Conservation (phyloP, 2,888 invertebrate genomes). For the Leptinotarsa peninsularis region DNA sequence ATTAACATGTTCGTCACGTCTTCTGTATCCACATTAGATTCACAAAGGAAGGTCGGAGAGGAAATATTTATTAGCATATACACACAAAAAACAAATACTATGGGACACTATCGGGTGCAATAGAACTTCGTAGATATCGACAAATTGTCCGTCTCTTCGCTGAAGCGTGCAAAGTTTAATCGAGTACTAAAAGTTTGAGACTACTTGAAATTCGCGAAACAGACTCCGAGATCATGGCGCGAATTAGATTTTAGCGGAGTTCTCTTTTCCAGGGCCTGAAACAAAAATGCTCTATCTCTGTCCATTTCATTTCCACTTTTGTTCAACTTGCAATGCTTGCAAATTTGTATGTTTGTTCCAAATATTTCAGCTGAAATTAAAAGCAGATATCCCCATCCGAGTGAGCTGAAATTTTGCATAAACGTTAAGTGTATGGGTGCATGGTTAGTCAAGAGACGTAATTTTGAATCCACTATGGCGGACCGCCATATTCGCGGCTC, state of each 20-base stretch:
- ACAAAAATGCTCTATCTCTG: neutral
- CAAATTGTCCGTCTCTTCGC: neutral
- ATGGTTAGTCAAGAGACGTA: too few species aligned
- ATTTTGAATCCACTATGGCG: too few species aligned
- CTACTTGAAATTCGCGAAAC: slow-evolving; percentile 15
- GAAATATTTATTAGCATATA: neutral
- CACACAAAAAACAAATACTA: neutral
- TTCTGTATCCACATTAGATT: neutral
- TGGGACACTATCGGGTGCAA: neutral
- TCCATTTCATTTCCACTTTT: too few species aligned
- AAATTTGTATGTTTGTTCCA: too few species aligned
- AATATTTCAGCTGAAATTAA: too few species aligned
- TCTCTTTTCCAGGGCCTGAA: neutral
- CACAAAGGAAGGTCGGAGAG: too few species aligned
- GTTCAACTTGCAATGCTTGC: too few species aligned
- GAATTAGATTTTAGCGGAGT: neutral
- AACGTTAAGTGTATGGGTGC: too few species aligned
- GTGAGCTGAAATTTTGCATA: too few species aligned
- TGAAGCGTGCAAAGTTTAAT: neutral
- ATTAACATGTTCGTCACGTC: neutral
- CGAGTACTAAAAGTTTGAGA: neutral
- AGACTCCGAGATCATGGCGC: neutral
- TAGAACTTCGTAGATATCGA: neutral
- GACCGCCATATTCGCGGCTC: too few species aligned
- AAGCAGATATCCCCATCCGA: too few species aligned